Conservation (phyloP, 2,113 vertebrate species). For the Danionella cerebrum region DNA sequence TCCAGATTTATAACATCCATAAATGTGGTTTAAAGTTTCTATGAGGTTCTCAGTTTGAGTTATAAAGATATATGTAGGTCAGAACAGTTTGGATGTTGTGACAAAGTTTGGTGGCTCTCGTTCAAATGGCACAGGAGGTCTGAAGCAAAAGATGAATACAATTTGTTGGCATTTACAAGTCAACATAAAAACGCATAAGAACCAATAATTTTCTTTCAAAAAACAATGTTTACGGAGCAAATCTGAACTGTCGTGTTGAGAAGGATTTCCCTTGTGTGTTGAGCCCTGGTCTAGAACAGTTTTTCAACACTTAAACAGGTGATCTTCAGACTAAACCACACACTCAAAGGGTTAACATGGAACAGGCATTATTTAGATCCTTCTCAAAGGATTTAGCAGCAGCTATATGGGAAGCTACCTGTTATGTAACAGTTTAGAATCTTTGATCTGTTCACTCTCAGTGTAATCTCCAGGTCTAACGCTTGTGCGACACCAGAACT, state of each 20-base stretch:
- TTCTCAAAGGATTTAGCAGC: background rate
- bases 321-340: background rate
- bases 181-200: too few species aligned
- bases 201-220: too few species aligned
- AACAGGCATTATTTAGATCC: conserved; percentile 8
- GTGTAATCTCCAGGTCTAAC: conserved; percentile 40
- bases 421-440: conserved; percentile 39
- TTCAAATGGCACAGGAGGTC: too few species aligned
- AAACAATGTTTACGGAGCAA: too few species aligned
- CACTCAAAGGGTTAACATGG: background rate
- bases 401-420: background rate
- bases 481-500: background rate
- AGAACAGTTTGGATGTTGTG: too few species aligned
- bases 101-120: too few species aligned
- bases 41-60: too few species aligned
- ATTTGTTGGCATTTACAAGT: too few species aligned
- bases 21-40: too few species aligned
- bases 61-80: too few species aligned
- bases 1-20: too few species aligned
- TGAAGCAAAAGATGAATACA: too few species aligned
- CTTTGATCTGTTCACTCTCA: conserved; percentile 29
- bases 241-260: background rate
- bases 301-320: background rate
- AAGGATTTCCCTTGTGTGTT: background rate
- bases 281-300: background rate